Evolutionary conservation across 2,888 invertebrate species (phyloP).

Genomic region (Drosophila meridionalis): DNA sequence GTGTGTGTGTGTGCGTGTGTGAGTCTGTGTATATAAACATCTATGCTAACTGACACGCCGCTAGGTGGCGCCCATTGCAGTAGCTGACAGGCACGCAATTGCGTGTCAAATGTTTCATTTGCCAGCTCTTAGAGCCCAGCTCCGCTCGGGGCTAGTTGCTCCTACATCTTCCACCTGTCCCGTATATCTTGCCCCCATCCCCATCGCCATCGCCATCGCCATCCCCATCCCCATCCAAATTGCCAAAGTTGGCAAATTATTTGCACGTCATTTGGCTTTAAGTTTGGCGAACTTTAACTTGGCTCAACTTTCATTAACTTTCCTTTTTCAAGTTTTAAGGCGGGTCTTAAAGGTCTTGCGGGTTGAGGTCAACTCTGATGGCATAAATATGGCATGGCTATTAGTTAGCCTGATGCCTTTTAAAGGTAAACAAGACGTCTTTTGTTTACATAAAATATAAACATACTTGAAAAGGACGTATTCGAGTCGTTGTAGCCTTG

Average conservation of each 20-base stretch:
- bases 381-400: not conserved
- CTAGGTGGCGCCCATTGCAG: constrained; percentile 49
- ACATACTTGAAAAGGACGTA: not conserved
- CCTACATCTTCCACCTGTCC: not conserved
- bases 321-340: constrained; percentile 3
- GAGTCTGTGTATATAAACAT: constrained; percentile 25
- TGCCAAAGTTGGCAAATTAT: constrained; percentile 47
- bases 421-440: not conserved
- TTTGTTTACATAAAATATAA: not conserved
- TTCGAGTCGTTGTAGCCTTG: not conserved
- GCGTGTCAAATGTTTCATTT: constrained; percentile 39
- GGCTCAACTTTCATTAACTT: constrained; percentile 5
- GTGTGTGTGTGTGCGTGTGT: constrained; percentile 6
- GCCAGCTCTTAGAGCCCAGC: not conserved
- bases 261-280: constrained; percentile 54
- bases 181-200: not conserved
- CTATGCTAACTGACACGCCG: constrained; percentile 52
- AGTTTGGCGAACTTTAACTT: constrained; percentile 34
- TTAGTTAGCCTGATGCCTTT: not conserved
- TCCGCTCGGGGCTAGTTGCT: not conserved
- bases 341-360: not conserved
- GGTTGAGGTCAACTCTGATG: not conserved
- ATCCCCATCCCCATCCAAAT: not conserved
- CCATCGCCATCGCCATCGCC: not conserved
- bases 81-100: constrained; percentile 48